Evolutionary conservation across 92 coral and sea anemone genomes (phyloP).

Genomic region (Paramuricea clavata): DNA sequence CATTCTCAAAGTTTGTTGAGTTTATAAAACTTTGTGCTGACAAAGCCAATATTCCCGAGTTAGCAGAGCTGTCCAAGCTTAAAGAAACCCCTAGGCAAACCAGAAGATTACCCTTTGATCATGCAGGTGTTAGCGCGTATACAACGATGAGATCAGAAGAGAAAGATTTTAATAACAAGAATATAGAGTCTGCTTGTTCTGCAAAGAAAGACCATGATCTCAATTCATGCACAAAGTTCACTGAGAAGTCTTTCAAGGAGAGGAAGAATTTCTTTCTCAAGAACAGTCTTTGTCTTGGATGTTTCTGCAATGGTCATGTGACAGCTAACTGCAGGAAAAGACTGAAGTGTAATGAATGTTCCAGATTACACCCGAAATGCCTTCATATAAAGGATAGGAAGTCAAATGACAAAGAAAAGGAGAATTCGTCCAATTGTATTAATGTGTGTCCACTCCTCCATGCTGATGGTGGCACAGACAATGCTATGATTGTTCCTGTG

Average conservation of each 20-base stretch:
- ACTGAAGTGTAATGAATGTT: slow-evolving; percentile 49
- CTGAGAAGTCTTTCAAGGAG: slow-evolving; percentile 43
- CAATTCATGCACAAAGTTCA: slow-evolving; percentile 56
- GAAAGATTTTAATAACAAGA: slow-evolving; percentile 6
- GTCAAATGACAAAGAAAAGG: not conserved
- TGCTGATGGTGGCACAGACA: slow-evolving; percentile 61
- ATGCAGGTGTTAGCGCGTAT: slow-evolving; percentile 36
- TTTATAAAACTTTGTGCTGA: slow-evolving; percentile 51
- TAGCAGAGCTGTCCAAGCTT: slow-evolving; percentile 41
- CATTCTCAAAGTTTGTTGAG: slow-evolving; percentile 31
- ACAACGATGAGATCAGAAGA: slow-evolving; percentile 38
- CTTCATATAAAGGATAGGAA: slow-evolving; percentile 39
- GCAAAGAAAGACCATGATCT: slow-evolving; percentile 25
- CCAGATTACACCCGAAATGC: slow-evolving; percentile 59
- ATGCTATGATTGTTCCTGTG: slow-evolving; percentile 77
- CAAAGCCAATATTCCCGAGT: slow-evolving; percentile 56
- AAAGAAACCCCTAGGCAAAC: slow-evolving; percentile 42
- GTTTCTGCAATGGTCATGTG: slow-evolving; percentile 52
- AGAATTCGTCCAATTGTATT: slow-evolving; percentile 46
- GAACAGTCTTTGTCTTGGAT: slow-evolving; percentile 59
- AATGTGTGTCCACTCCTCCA: slow-evolving; percentile 47
- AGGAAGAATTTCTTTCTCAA: slow-evolving; percentile 67
- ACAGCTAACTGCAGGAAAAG: slow-evolving; percentile 49
- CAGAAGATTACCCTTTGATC: slow-evolving; percentile 1
- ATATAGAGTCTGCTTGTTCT: too few relatives aligned